phyloP scores from a whole-genome alignment of 1,140 invertebrate genomes.

The Akabosia matsudoensis region DNA sequence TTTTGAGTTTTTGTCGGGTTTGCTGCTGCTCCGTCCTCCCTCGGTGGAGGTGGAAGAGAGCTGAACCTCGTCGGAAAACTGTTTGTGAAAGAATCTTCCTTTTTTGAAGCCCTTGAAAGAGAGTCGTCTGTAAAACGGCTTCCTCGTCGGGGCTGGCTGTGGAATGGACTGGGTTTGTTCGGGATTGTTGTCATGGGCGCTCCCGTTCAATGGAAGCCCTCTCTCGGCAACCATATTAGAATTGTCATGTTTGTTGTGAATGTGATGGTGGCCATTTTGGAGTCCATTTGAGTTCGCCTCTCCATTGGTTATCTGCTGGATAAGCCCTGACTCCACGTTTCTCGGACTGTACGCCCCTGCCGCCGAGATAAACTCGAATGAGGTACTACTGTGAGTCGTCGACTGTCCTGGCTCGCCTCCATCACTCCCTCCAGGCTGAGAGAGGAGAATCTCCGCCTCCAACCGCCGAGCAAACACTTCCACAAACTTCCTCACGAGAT shows the following conservation, averaged over 20 bases:
- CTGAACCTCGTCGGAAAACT: slow-evolving; percentile 77
- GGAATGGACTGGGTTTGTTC: too few relatives aligned
- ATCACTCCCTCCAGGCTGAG: too few relatives aligned
- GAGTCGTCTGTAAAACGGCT: slow-evolving; percentile 56
- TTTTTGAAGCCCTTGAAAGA: slow-evolving; percentile 83
- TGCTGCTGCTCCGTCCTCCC: slow-evolving; percentile 39
- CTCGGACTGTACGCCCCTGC: slow-evolving; percentile 9
- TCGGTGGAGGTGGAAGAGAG: slow-evolving; percentile 47
- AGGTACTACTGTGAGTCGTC: slow-evolving; percentile 2
- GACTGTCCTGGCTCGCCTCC: too few relatives aligned
- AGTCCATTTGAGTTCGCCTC: slow-evolving; percentile 22
- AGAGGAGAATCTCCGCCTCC: slow-evolving; percentile 29
- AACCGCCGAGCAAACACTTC: slow-evolving; percentile 41
- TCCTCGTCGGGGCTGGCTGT: slow-evolving; percentile 22
- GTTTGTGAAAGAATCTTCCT: slow-evolving; percentile 82
- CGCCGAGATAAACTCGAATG: background rate
- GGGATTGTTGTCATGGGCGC: too few relatives aligned
- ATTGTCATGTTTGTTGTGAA: too few relatives aligned
- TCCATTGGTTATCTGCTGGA: background rate
- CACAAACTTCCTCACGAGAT: slow-evolving; percentile 40
- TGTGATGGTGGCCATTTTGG: slow-evolving; percentile 1
- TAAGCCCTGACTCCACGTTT: slow-evolving; percentile 2
- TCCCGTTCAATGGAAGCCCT: too few relatives aligned
- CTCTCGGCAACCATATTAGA: too few relatives aligned
- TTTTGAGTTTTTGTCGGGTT: slow-evolving; percentile 67